These are phyloP conservation scores for Syrista parreyssii DNA, from an alignment of 2,888 invertebrate genomes.

Conservation along the genomic window DNA sequence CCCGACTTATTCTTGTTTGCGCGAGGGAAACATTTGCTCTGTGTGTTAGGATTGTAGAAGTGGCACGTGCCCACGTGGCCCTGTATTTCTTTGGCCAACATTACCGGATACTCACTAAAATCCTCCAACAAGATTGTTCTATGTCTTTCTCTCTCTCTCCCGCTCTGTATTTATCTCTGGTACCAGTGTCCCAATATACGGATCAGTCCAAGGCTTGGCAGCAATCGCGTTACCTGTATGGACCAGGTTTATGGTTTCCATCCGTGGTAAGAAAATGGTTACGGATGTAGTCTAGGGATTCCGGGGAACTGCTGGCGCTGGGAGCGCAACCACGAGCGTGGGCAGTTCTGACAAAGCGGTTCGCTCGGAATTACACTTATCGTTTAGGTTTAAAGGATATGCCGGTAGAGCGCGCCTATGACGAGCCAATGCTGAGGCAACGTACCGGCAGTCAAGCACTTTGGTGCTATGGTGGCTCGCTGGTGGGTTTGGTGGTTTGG, in stretches of 20 bases:
- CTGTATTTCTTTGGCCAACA: conserved; percentile 49
- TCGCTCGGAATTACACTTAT: neutral
- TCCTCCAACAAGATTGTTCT: too few species aligned
- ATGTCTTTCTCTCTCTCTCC: too few species aligned
- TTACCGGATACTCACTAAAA: conserved; percentile 3
- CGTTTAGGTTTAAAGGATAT: neutral
- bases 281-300: neutral
- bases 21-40: conserved; percentile 43
- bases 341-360: neutral
- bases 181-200: neutral
- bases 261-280: neutral
- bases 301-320: neutral
- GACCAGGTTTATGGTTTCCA: too few species aligned
- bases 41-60: conserved; percentile 34
- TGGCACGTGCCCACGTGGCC: conserved; percentile 45
- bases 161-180: too few species aligned
- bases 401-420: neutral
- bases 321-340: neutral
- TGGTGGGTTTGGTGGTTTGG: neutral
- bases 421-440: too few species aligned
- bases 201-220: neutral
- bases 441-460: too few species aligned
- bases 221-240: too few species aligned
- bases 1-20: conserved; percentile 43
- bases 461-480: too few species aligned